phyloP scores from a whole-genome alignment of 2,113 vertebrate species.

The Centropus unirufus region DNA sequence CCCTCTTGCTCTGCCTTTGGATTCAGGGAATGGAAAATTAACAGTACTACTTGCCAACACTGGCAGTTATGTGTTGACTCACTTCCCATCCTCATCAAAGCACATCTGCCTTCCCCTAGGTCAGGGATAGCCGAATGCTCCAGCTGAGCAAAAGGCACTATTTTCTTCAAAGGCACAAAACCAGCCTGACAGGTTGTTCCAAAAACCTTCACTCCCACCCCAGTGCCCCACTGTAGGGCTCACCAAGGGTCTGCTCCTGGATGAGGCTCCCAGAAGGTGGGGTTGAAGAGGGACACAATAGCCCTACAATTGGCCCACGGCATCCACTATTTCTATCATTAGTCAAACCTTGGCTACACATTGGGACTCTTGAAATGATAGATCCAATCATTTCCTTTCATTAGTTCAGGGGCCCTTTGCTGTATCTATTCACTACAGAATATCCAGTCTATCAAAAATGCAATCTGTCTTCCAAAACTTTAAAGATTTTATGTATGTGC shows the following conservation, averaged over 20 bases:
- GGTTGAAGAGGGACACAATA: not conserved
- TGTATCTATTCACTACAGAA: not conserved
- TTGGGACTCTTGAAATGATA: not conserved
- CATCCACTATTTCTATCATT: not conserved
- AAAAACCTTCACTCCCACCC: not conserved
- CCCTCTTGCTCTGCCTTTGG: not conserved
- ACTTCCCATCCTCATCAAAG: not conserved
- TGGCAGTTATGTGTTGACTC: not conserved
- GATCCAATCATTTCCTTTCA: not conserved
- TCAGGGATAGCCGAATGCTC: rapidly evolving
- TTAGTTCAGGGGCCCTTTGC: not conserved
- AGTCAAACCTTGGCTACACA: not conserved
- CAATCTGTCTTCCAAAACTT: not conserved
- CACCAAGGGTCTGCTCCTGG: not conserved
- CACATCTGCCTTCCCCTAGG: not conserved
- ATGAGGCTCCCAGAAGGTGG: not conserved
- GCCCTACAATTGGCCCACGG: not conserved
- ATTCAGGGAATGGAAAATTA: not conserved
- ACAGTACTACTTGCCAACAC: not conserved
- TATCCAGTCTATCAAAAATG: not conserved
- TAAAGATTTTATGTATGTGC: not conserved
- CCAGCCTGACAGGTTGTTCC: not conserved
- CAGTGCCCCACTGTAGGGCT: not conserved
- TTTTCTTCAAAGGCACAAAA: not conserved
- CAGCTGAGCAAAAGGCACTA: not conserved